Evolutionary conservation across 30 jellyfish, hydroid and myxozoan genomes (phyloP), one percentile per base, ranked within the genome.

Genomic region (Nemopilema nomurai): DNA sequence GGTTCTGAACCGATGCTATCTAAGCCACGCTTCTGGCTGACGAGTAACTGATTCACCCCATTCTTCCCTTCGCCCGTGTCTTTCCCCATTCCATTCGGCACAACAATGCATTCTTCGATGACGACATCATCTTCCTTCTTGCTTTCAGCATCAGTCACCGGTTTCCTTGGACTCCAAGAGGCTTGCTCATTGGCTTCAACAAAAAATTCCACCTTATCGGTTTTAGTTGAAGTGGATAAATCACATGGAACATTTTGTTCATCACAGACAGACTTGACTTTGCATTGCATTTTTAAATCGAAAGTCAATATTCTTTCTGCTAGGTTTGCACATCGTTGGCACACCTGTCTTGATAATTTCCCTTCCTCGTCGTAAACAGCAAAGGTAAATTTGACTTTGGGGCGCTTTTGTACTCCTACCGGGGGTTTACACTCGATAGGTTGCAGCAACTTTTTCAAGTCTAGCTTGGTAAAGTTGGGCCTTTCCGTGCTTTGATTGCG

Each of bases 251-350:
- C 16, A 7, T 17, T 51, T 21, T 74, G 71, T 74, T 52, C 24
- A 18, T 26, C 30, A 28, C 18, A 26, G 24, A 19, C 24, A 28
- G 21, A 28, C 16, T 62, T 32, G 32, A 68, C 22, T 23, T 74
- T 74, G 74, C 96, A 87, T 72, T 87, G 96, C 80, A 87, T 76
- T 62, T 71, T 68, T 51, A 87, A 72, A 32, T 87, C 90, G 29
- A 62, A 16, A 71, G 29, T 49, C 52, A 87, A 50, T 1, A 87
- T 51, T 33, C 31, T 51, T 17, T n/a, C 18, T 28, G 71, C 86
- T 3, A 62, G 75, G 0, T 22, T 69, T 18, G 81, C 81, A 33
- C 96, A 87, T n/a, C 67, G 70, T 20, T 33, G 33, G 25, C 79
- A 70, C 0, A 62, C 33, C 23, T 52, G 81, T 20, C 22, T 51